These are phyloP conservation scores for Bombus affinis DNA, from an alignment of 1,140 invertebrate genomes.

Conservation along the genomic window DNA sequence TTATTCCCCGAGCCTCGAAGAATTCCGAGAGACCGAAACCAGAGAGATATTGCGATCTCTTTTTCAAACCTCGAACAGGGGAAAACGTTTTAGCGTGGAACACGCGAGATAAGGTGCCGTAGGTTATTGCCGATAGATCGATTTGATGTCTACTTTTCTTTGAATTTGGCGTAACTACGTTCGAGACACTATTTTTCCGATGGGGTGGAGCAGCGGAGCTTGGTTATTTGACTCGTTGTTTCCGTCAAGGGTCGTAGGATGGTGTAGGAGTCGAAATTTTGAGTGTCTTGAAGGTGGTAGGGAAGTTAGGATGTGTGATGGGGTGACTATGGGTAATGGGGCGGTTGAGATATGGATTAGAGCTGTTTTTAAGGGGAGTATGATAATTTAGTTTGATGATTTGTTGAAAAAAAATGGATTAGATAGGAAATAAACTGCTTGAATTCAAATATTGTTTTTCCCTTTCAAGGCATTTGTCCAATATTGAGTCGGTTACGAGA, in stretches of 20 bases:
- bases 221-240: background rate
- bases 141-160: too few species aligned
- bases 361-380: background rate
- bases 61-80: constrained; percentile 14
- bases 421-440: too few species aligned
- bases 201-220: background rate
- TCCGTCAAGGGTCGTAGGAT: too few species aligned
- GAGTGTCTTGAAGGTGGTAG: background rate
- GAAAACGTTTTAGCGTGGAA: background rate
- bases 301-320: background rate
- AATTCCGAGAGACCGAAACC: background rate
- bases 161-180: too few species aligned
- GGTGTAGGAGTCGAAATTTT: background rate
- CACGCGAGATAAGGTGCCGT: background rate
- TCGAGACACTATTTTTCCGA: background rate
- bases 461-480: too few species aligned
- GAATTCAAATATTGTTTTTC: too few species aligned
- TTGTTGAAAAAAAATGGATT: too few species aligned
- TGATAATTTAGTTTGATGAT: too few species aligned
- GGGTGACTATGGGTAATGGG: too few species aligned
- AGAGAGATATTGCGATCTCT: constrained; percentile 71
- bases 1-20: constrained; percentile 66
- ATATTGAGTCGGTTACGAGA: too few species aligned
- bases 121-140: background rate
- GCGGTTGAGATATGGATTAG: background rate